Base-by-base conservation (phyloP, 1,140 invertebrate genomes). In the Nixonia krombeini region DNA sequence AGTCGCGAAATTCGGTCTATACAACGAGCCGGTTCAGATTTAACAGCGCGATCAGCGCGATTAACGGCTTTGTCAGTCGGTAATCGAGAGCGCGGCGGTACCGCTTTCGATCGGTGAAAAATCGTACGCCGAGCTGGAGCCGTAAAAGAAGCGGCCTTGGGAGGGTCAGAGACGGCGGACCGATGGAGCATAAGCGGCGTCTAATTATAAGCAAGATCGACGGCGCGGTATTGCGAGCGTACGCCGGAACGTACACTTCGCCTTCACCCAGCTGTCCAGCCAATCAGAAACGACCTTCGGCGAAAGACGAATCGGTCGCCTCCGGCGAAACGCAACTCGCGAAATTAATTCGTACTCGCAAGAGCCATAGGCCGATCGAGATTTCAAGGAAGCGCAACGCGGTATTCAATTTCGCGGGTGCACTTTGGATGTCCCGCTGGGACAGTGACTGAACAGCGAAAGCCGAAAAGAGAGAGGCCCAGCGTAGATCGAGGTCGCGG, bases 231-330 rank as follows among this genome's bases (percentile, higher is more conserved):
- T 31, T 49, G 28, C 35, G 46, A 33, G 49, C 15, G 26, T 18
- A 16, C 38, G 46, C 17, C 52, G 51, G 52, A 67, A 56, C 55
- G 44, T 57, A 42, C 53, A 57, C 76, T 57, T 76, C 46, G 72
- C 78, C 73, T 77, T 77, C 69, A 77, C 67, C 73, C 62, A 74
- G 56, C 75, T 74, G 64, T 67, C 67, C 69, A 75, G 58, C 69
- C 76, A 71, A 77, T 78, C 74, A 77, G 69, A 75, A 75, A 72
- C 59, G 67, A 59, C 73, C 76, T 80, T 80, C 69, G 37, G 17
- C 45, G 35, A 58, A 50, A 49, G 55, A 58, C 45, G 45, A 50
- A 58, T 50, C 38, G 46, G n/a, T 33, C 26, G 28, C 29, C 15
- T 42, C 40, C n/a, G n/a, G n/a, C n/a, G n/a, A n/a, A n/a, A n/a